These are phyloP conservation scores for Halichondria panicea DNA, from an alignment of 37 sponge, comb jelly and placozoan species.

Conservation along the genomic window DNA sequence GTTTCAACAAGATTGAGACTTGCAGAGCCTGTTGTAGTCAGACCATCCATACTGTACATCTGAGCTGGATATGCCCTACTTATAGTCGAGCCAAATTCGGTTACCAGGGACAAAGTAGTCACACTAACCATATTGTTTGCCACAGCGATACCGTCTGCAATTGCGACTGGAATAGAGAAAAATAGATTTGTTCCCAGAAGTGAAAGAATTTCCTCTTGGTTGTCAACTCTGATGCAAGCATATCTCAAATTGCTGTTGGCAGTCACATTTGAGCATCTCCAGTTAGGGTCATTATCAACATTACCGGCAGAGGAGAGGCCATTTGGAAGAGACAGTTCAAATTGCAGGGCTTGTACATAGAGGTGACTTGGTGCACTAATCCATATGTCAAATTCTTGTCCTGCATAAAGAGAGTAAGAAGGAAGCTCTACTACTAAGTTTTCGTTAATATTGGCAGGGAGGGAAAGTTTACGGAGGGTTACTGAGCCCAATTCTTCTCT, in stretches of 20 bases:
- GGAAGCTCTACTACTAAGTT: constrained; percentile 44
- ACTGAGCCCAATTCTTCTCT: constrained; percentile 2
- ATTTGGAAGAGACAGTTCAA: neutral
- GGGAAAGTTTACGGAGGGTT: neutral
- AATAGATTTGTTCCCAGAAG: constrained; percentile 14
- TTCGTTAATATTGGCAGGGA: neutral
- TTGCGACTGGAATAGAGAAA: constrained; percentile 6
- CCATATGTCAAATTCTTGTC: constrained; percentile 17
- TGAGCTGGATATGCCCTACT: neutral
- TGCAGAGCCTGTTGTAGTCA: neutral
- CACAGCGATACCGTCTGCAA: neutral
- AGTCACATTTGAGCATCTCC: constrained; percentile 1
- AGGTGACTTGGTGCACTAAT: constrained; percentile 10
- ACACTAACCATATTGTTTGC: neutral
- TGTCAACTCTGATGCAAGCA: constrained; percentile 2
- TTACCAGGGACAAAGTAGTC: neutral
- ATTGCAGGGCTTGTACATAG: constrained; percentile 30
- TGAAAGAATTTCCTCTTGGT: neutral
- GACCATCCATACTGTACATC: constrained; percentile 21
- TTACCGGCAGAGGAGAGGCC: neutral
- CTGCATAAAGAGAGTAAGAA: constrained; percentile 4
- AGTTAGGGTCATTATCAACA: neutral
- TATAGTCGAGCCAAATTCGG: constrained; percentile 9
- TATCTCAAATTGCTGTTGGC: neutral
- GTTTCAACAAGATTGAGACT: neutral